Conservation (phyloP, 64 coral and sea anemone genomes). For the Anthopleura sola region DNA sequence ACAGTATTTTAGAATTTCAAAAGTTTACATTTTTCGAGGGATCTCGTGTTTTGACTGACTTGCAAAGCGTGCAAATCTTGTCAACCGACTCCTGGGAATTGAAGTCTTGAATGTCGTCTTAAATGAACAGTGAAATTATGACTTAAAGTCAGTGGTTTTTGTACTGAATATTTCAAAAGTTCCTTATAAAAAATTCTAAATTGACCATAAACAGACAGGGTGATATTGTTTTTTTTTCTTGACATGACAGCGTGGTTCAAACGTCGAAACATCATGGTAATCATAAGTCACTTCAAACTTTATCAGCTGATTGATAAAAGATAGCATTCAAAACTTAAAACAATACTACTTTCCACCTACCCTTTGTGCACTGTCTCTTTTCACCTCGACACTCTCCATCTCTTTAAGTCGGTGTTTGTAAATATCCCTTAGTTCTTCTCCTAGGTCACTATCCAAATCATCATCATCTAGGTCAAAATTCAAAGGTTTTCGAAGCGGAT, state of each 20-base stretch:
- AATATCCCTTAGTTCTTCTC: slow-evolving; percentile 73
- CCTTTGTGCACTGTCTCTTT: slow-evolving; percentile 69
- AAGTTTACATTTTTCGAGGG: no score
- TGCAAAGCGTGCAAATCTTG: background rate
- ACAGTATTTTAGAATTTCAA: no score
- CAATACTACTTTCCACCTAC: slow-evolving; percentile 37
- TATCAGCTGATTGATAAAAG: slow-evolving; percentile 8
- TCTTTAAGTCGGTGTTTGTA: slow-evolving; percentile 78
- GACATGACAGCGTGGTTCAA: background rate
- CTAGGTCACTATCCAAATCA: slow-evolving; percentile 70
- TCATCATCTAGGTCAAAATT: slow-evolving; percentile 45
- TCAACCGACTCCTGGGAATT: background rate
- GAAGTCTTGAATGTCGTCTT: background rate
- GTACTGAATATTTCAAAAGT: background rate
- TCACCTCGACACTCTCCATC: slow-evolving; percentile 73
- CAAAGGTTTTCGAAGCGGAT: slow-evolving; percentile 25
- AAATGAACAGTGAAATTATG: background rate
- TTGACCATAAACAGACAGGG: background rate
- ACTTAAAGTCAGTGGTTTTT: background rate
- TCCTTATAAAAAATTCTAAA: background rate
- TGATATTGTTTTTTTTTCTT: background rate
- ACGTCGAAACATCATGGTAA: background rate
- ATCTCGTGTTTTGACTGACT: background rate
- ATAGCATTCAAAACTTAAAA: background rate
- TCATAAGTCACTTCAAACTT: background rate